A percentile compares a stretch with the other conserved stretches of the same genome.
These are phyloP conservation scores for Ornithoptera priamus DNA, from an alignment of 2,888 invertebrate species.

Conservation along the genomic window DNA sequence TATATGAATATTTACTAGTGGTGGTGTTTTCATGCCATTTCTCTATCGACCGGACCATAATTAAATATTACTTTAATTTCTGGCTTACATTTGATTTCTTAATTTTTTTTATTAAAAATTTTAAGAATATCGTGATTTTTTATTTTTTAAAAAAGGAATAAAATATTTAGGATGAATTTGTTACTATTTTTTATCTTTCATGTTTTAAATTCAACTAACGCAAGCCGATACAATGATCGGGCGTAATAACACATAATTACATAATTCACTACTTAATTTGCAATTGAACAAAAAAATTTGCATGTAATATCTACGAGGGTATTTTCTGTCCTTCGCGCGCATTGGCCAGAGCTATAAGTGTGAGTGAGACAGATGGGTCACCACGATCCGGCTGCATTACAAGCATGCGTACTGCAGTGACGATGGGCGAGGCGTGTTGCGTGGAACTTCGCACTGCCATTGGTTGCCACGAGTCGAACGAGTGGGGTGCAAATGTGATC, in stretches of 20 bases:
- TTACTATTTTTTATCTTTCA: slow-evolving; percentile 8
- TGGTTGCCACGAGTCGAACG: slow-evolving; percentile 54
- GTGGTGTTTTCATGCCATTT: no score
- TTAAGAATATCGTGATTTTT: background rate
- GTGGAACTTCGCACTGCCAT: slow-evolving; percentile 55
- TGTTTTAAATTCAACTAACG: slow-evolving; percentile 37
- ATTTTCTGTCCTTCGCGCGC: slow-evolving; percentile 50
- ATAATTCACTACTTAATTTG: slow-evolving; percentile 72
- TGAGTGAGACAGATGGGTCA: slow-evolving; percentile 53
- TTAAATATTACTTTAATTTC: no score
- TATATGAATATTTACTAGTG: no score
- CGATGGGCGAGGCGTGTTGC: slow-evolving; percentile 66
- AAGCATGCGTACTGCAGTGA: slow-evolving; percentile 75
- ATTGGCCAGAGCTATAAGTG: slow-evolving; percentile 37
- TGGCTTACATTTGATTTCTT: background rate
- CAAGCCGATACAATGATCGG: slow-evolving; percentile 44
- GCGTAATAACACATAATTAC: slow-evolving; percentile 73
- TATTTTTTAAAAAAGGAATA: background rate
- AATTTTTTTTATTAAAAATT: background rate
- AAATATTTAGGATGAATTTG: background rate
- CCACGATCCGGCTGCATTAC: slow-evolving; percentile 53
- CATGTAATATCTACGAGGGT: slow-evolving; percentile 64
- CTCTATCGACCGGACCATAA: no score
- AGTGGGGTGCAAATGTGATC: slow-evolving; percentile 62
- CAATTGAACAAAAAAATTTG: slow-evolving; percentile 74